Evolutionary conservation across 2,888 invertebrate species (phyloP), one percentile per base, ranked within the genome.

Genomic region (Trichogramma evanescens): DNA sequence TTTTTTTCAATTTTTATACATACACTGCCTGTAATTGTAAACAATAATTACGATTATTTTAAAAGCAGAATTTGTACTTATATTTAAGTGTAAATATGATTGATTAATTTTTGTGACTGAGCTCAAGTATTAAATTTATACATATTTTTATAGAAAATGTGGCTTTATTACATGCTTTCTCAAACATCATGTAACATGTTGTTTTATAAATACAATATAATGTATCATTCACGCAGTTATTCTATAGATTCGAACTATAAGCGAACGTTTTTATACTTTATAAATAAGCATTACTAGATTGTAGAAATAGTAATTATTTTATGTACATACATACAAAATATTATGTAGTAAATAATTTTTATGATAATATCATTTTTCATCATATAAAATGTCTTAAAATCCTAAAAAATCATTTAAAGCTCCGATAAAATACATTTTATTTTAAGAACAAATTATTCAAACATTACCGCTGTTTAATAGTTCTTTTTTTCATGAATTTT

Each of bases 111-210:
- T 26, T 26, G 26, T 26, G 26, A 26, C 26, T 26, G 26, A 26
- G 26, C 26, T 26, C 26, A 26, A 60, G 61, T 57, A 51, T 54
- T 50, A 52, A 59, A 53, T 65, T 65, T 62, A 67, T 70, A 71
- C 65, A 54, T 71, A 71, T 70, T 70, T 71, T 66, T 54, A 41
- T 62, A 62, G 54, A 45, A 60, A 60, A 61, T 56, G 50, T 60
- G 41, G 54, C 59, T 64, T 60, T 58, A 60, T 59, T 63, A 54
- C 46, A 56, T 61, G 59, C 58, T 59, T 59, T 26, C 2, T 26
- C 26, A 26, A 26, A 26, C 26, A 26, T 26, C 26, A 26, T 26
- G 26, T 26, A 26, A 26, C 26, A 26, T 26, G 26, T 26, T 26
- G 26, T 26, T 26, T 26, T 26, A 26, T 26, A 8, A 45, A 45